A percentile compares a stretch with the other conserved stretches of the same genome.
Conservation (phyloP, 2,113 vertebrate genomes). For the Sorex araneus region DNA sequence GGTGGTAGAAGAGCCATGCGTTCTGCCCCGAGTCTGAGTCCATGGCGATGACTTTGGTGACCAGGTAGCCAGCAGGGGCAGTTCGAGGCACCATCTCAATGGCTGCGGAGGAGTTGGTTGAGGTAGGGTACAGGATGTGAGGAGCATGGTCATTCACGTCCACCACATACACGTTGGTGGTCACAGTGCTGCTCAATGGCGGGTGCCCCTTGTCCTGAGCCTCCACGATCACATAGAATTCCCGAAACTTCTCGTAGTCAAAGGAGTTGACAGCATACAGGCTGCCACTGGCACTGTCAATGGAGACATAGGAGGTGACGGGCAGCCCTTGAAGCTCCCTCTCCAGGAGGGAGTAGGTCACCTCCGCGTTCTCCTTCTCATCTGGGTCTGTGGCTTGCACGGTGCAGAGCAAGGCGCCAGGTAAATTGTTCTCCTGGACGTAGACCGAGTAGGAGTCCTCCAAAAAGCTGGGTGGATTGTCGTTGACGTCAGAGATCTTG, state of each 20-base stretch:
- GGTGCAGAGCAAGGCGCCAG: slow-evolving; percentile 92
- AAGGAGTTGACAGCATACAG: slow-evolving; percentile 95
- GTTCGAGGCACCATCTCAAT: slow-evolving; percentile 94
- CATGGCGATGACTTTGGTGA: slow-evolving; percentile 95
- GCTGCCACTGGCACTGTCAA: slow-evolving; percentile 93
- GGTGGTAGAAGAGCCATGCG: slow-evolving; percentile 94
- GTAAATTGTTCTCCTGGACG: slow-evolving; percentile 95
- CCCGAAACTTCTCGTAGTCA: slow-evolving; percentile 96
- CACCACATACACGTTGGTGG: slow-evolving; percentile 94
- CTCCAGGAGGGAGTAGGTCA: slow-evolving; percentile 94
- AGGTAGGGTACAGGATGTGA: slow-evolving; percentile 93
- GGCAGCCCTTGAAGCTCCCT: slow-evolving; percentile 96
- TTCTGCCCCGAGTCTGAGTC: slow-evolving; percentile 97
- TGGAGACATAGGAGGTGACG: slow-evolving; percentile 93
- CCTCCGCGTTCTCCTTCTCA: slow-evolving; percentile 93
- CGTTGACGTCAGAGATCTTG: slow-evolving; percentile 96
- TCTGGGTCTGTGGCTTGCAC: slow-evolving; percentile 95
- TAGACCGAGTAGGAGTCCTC: slow-evolving; percentile 95
- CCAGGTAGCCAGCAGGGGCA: slow-evolving; percentile 93
- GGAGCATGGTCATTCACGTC: slow-evolving; percentile 96
- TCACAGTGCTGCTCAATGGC: slow-evolving; percentile 93
- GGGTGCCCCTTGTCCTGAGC: slow-evolving; percentile 95
- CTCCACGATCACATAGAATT: slow-evolving; percentile 96
- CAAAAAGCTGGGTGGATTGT: slow-evolving; percentile 95
- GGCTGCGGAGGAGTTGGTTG: slow-evolving; percentile 92